Evolutionary conservation across 2,113 vertebrate genomes (phyloP).

Genomic region (Notiomystis cincta): DNA sequence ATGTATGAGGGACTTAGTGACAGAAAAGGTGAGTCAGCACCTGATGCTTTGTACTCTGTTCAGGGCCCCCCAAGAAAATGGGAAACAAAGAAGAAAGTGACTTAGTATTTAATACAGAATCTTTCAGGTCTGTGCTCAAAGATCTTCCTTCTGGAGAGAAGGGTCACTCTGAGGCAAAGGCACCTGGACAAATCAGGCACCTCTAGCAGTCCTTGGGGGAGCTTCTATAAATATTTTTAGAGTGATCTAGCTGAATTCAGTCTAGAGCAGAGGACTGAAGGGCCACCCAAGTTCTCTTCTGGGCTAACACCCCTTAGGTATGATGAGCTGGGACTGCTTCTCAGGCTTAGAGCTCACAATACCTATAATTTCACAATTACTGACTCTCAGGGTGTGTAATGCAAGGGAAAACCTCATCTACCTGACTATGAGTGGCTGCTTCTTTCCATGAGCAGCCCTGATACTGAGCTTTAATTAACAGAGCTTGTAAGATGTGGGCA

Average conservation of each 20-base stretch:
- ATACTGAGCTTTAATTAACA: not conserved
- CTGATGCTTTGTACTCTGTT: not conserved
- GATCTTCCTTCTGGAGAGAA: not conserved
- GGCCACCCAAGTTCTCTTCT: not conserved
- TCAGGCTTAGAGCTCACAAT: not conserved
- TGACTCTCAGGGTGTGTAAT: not conserved
- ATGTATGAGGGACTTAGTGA: not conserved
- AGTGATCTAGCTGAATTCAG: not conserved
- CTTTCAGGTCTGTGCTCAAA: not conserved
- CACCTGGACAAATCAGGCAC: rapidly evolving
- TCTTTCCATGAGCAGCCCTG: not conserved
- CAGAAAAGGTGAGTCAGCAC: not conserved
- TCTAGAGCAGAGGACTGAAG: not conserved
- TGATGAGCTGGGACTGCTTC: not conserved
- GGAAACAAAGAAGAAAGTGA: not conserved
- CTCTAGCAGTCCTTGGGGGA: not conserved
- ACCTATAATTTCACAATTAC: not conserved
- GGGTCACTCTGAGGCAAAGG: not conserved
- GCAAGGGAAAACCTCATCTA: not conserved
- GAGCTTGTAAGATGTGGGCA: not conserved
- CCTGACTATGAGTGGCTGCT: not conserved
- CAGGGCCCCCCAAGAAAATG: not conserved
- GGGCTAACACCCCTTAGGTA: not conserved
- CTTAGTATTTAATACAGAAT: not conserved
- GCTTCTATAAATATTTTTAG: rapidly evolving